phyloP scores from a whole-genome alignment of 2,888 invertebrate species.

The Habrosyne pyritoides region DNA sequence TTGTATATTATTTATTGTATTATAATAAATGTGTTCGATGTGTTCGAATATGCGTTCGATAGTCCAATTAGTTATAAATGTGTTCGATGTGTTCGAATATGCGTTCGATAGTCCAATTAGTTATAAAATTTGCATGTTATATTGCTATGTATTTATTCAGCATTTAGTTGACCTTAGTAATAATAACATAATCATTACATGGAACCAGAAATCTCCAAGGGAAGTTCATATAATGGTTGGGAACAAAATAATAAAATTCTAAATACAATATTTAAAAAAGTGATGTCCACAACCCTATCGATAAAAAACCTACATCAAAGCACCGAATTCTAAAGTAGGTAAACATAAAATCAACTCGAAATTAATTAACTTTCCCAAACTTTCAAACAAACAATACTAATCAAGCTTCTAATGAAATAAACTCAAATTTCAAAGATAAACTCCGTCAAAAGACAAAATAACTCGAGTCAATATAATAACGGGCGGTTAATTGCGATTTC shows the following conservation, averaged over 20 bases:
- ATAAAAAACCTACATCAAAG: neutral
- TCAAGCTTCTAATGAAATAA: constrained; percentile 31
- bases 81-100: too few species aligned
- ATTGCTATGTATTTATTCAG: too few species aligned
- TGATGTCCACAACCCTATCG: neutral
- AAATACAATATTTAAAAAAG: neutral
- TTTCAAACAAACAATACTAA: constrained; percentile 22
- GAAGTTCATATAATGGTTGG: too few species aligned
- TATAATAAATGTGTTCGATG: too few species aligned
- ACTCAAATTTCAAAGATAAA: constrained; percentile 18
- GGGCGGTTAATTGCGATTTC: constrained; percentile 65
- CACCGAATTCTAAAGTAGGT: neutral
- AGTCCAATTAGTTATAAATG: too few species aligned
- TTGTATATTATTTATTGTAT: too few species aligned
- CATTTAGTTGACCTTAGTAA: too few species aligned
- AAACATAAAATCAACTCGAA: neutral
- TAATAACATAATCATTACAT: too few species aligned
- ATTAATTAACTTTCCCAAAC: constrained; percentile 7
- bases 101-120: too few species aligned
- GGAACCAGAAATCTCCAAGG: too few species aligned
- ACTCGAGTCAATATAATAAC: constrained; percentile 60
- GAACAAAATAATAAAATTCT: neutral
- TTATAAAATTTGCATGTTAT: too few species aligned
- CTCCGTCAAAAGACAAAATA: constrained; percentile 29
- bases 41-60: too few species aligned